Conservation (phyloP, 1,140 invertebrate species). For the Zophobas atratus region DNA sequence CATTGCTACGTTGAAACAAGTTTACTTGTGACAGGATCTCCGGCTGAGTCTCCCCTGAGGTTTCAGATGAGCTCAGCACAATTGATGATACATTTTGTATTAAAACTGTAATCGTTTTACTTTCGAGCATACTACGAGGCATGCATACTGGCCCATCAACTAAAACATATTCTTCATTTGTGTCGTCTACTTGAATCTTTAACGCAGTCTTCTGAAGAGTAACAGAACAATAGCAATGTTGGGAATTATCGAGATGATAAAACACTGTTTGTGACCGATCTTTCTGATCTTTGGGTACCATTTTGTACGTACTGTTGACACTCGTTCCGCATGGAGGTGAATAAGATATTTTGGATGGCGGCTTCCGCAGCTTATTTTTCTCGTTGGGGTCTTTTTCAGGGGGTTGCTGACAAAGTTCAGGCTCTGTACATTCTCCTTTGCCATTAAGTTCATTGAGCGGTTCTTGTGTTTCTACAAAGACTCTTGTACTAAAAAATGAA, state of each 20-base stretch:
- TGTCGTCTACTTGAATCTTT: conserved; percentile 52
- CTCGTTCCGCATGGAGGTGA: not conserved
- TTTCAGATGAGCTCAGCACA: conserved; percentile 45
- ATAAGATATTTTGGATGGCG: too few species aligned
- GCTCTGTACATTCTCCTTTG: too few species aligned
- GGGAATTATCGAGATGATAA: not conserved
- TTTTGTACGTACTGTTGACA: conserved; percentile 17
- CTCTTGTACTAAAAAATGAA: too few species aligned
- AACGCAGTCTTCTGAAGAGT: conserved; percentile 29
- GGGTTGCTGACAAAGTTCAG: too few species aligned
- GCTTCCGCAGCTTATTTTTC: too few species aligned
- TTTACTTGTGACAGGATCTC: not conserved
- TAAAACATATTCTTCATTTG: conserved; percentile 56
- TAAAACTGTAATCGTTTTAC: conserved; percentile 5
- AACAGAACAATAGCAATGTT: conserved; percentile 1
- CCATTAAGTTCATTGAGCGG: too few species aligned
- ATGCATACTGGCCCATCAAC: conserved; percentile 56
- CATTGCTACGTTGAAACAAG: conserved; percentile 1
- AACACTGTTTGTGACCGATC: not conserved
- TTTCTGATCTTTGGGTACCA: conserved; percentile 3
- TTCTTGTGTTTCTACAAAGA: too few species aligned
- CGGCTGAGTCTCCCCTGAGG: not conserved
- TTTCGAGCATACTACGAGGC: conserved; percentile 48
- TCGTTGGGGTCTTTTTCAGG: too few species aligned
- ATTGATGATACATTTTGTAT: conserved; percentile 37